These are phyloP conservation scores for Oreochromis tanganicae DNA, from an alignment of 2,113 vertebrate species.

Conservation along the genomic window DNA sequence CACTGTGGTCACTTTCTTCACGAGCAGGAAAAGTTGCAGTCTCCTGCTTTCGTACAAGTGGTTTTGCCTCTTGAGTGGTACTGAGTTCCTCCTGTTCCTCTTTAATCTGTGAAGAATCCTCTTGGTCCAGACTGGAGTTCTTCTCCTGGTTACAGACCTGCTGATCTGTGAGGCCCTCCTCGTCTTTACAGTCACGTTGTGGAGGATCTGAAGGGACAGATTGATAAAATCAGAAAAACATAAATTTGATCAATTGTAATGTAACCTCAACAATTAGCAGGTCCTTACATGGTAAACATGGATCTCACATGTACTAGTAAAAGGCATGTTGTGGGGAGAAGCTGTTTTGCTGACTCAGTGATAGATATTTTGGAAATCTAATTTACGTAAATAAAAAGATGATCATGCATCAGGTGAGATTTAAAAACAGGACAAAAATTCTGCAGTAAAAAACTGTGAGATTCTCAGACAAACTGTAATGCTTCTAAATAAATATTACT, in stretches of 20 bases:
- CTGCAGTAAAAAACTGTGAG: neutral
- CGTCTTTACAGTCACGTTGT: neutral
- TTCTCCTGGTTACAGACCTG: neutral
- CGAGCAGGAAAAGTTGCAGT: neutral
- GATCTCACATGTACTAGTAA: neutral
- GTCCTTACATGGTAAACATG: neutral
- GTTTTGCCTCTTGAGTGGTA: neutral
- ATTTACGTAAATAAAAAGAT: neutral
- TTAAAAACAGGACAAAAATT: neutral
- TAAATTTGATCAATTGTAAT: neutral
- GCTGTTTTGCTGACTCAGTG: neutral
- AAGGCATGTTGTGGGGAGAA: neutral
- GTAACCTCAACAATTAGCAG: neutral
- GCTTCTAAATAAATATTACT: neutral
- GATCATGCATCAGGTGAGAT: neutral
- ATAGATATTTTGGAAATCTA: neutral
- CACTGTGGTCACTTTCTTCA: neutral
- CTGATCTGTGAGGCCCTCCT: neutral
- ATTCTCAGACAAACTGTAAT: neutral
- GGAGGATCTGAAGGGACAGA: neutral
- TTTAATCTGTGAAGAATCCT: neutral
- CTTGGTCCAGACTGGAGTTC: neutral
- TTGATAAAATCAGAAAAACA: neutral
- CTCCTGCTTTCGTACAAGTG: neutral
- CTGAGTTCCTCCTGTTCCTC: neutral